Conservation (phyloP, 2,797 vertebrate species). For the Cyprinodon diabolis region DNA sequence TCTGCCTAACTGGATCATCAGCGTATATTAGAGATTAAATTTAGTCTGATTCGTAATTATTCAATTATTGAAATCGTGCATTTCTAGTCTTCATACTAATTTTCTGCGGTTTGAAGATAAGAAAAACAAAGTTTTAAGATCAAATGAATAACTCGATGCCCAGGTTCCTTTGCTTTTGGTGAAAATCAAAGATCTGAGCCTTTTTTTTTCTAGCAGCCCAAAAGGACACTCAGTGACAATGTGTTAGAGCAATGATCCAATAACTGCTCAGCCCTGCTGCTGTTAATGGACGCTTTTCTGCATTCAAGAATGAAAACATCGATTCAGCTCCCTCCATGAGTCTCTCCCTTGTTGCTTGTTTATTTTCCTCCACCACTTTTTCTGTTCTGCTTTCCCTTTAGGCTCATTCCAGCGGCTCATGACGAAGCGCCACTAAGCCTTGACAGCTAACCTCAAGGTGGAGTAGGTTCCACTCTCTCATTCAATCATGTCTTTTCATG, state of each 20-base stretch:
- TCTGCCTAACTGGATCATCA: background rate
- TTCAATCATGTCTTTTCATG: slow-evolving; percentile 53
- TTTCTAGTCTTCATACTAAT: too few relatives aligned
- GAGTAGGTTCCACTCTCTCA: slow-evolving; percentile 36
- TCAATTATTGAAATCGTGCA: too few relatives aligned
- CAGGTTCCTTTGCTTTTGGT: slow-evolving; percentile 29
- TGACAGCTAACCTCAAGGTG: slow-evolving; percentile 47
- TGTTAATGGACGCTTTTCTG: slow-evolving; percentile 32
- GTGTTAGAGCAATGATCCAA: slow-evolving; percentile 35
- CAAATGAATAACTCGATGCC: slow-evolving; percentile 23
- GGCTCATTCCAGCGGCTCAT: slow-evolving; percentile 50
- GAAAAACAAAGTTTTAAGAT: slow-evolving; percentile 37
- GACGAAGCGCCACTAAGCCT: slow-evolving; percentile 48
- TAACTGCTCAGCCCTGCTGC: slow-evolving; percentile 43
- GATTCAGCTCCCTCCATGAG: slow-evolving; percentile 23
- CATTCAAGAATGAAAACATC: slow-evolving; percentile 37
- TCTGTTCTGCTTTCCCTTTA: slow-evolving; percentile 30
- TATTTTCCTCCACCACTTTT: slow-evolving; percentile 24
- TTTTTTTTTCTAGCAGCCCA: slow-evolving; percentile 21
- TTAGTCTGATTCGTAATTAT: background rate
- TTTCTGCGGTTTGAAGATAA: slow-evolving; percentile 24
- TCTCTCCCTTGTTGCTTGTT: slow-evolving; percentile 27
- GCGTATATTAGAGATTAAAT: background rate
- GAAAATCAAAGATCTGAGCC: slow-evolving; percentile 35
- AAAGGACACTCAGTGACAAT: slow-evolving; percentile 27